Evolutionary conservation across 1,140 invertebrate genomes (phyloP).

Genomic region (Meloidogyne chitwoodi): DNA sequence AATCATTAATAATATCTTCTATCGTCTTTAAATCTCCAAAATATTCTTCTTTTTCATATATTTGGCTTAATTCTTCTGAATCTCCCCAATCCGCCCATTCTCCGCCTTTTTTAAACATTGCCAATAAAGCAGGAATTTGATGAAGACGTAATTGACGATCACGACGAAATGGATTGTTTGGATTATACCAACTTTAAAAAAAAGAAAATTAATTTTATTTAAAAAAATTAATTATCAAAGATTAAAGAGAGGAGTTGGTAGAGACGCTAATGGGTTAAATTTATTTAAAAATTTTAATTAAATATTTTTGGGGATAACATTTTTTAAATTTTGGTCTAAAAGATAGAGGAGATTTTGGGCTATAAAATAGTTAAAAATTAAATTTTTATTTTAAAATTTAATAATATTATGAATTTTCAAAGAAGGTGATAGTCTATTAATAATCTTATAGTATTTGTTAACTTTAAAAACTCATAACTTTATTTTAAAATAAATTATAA

Average conservation of each 20-base stretch:
- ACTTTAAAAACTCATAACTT: no score
- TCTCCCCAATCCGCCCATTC: constrained; percentile 10
- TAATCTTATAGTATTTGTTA: no score
- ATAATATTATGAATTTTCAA: no score
- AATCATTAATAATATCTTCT: constrained; percentile 7
- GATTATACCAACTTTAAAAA: constrained; percentile 12
- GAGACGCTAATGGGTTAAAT: no score
- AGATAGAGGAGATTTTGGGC: neutral
- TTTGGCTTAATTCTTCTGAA: constrained; percentile 10
- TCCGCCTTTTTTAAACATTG: constrained; percentile 5
- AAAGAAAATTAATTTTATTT: neutral
- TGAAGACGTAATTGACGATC: constrained; percentile 10
- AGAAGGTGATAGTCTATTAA: no score
- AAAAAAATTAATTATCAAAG: no score
- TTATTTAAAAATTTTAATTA: neutral
- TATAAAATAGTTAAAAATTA: neutral
- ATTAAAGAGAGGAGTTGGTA: no score
- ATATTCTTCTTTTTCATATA: constrained; percentile 15
- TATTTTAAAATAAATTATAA: no score
- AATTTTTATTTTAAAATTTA: neutral
- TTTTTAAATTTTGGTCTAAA: neutral
- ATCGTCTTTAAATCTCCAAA: constrained; percentile 3
- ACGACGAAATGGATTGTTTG: constrained; percentile 20
- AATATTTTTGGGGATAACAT: neutral
- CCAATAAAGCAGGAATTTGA: constrained; percentile 8